Evolutionary conservation across 2,888 invertebrate genomes (phyloP), one percentile per base, ranked within the genome.

Genomic region (Agrochola circellaris): DNA sequence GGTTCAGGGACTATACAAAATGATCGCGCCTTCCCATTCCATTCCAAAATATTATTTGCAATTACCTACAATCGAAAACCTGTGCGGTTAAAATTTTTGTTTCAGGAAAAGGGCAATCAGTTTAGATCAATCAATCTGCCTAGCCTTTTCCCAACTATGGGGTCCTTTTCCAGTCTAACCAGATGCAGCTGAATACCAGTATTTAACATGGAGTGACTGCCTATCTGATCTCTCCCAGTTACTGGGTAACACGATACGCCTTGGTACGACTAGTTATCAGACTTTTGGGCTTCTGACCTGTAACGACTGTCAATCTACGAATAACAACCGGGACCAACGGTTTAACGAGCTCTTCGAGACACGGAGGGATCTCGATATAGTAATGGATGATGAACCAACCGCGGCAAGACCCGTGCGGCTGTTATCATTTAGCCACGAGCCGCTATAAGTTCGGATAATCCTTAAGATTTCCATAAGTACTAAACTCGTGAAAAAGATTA

Each of bases 51-150:
- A 75, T 58, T 61, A 60, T 66, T 66, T 23, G 62, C 73, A 60
- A 75, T 75, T 73, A n/a, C n/a, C n/a, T n/a, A 70, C 60, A 60
- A 56, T 68, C 7, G 15, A 54, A 71, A 64, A 74, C 51, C 23
- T n/a, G 0, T 23, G 15, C 3, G 56, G 48, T 48, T 26, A 48
- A 13, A 20, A 30, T 30, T 66, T 48, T 15, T 66, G 42, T 67
- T 70, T 8, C 1, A 20, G 9, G 15, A 15, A 45, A 38, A 54
- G 9, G 1, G 26, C 17, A 5, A 70, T 30, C 20, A 48, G 38
- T 75, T 78, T 61, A 0, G 15, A 66, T 48, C 45, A 20, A 30
- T 48, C 23, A 30, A 23, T 66, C 2, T 26, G 1, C 20, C 11
- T 13, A 26, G 1, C 4, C 66, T 48, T 20, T 48, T 20, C 20